Conservation (phyloP, 2,888 invertebrate genomes). For the Lepidochrysops patricia region DNA sequence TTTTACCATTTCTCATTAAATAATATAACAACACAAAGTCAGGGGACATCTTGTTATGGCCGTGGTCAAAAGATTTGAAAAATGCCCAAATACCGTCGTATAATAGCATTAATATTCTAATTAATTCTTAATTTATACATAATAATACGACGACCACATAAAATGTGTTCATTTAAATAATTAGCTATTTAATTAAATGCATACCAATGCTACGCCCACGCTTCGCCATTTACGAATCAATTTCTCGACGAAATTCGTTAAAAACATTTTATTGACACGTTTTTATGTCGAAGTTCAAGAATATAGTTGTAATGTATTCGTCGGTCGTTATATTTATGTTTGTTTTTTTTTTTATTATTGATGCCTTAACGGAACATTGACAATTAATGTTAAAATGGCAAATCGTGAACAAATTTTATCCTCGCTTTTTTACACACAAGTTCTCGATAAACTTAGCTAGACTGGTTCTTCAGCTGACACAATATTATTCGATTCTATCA, state of each 20-base stretch:
- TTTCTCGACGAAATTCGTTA: background rate
- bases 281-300: slow-evolving; percentile 4
- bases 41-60: no score
- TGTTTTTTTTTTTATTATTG: background rate
- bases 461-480: no score
- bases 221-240: background rate
- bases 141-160: background rate
- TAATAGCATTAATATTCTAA: background rate
- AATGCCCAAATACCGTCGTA: no score
- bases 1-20: no score
- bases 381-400: background rate
- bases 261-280: slow-evolving; percentile 6
- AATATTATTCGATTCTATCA: no score
- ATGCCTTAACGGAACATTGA: background rate
- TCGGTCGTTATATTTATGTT: background rate
- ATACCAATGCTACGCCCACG: slow-evolving; percentile 7
- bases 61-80: no score
- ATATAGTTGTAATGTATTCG: slow-evolving; percentile 2
- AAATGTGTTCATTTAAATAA: slow-evolving; percentile 8
- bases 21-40: no score
- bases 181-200: background rate
- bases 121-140: background rate
- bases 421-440: no score
- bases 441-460: no score
- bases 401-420: no score